Percentiles rank a stretch among this genome's conserved stretches.
Evolutionary conservation across 1,140 invertebrate genomes (phyloP).

Genomic region (Pararge aegeria): DNA sequence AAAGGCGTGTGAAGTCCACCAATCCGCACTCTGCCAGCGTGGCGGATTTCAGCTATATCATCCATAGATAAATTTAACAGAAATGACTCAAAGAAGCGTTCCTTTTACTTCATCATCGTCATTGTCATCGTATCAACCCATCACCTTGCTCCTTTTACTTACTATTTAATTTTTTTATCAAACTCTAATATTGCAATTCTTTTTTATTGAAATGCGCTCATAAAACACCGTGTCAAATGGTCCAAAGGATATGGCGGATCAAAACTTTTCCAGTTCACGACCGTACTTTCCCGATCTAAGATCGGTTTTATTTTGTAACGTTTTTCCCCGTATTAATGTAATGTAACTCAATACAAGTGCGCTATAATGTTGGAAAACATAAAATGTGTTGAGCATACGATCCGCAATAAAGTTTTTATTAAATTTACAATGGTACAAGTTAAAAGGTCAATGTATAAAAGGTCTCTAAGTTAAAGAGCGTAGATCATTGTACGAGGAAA

Average conservation of each 20-base stretch:
- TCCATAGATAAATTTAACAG: no score
- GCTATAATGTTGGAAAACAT: not conserved
- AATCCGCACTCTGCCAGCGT: no score
- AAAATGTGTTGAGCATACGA: not conserved
- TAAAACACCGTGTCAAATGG: conserved; percentile 53
- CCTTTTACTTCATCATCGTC: no score
- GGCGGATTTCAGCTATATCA: no score
- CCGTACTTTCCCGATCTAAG: not conserved
- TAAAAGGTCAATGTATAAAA: not conserved
- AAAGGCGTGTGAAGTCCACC: no score
- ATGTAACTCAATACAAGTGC: not conserved
- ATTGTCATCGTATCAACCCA: no score
- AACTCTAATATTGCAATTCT: conserved; percentile 32
- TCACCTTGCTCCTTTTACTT: no score
- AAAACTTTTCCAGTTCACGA: conserved; percentile 1
- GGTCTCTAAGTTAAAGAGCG: not conserved
- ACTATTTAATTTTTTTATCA: not conserved
- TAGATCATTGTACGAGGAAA: no score
- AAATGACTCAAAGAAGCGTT: no score
- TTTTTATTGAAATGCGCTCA: conserved; percentile 51
- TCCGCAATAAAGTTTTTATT: not conserved
- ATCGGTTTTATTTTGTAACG: conserved; percentile 5
- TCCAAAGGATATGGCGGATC: conserved; percentile 20
- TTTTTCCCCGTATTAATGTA: not conserved
- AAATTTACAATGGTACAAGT: not conserved